phyloP scores from a whole-genome alignment of 2,113 vertebrate species.

The Epinephelus fuscoguttatus region DNA sequence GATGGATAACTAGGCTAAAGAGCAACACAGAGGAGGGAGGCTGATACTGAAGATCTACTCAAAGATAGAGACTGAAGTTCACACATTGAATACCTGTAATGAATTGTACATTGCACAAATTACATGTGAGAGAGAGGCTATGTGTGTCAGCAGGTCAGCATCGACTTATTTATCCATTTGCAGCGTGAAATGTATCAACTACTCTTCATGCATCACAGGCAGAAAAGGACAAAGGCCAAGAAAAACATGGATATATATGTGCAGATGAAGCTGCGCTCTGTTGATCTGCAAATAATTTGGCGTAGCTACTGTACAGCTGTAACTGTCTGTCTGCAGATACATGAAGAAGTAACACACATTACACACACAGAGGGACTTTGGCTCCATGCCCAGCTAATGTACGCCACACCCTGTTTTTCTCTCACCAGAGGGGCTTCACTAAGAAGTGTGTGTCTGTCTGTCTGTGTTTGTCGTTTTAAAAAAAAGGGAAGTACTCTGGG shows the following conservation, averaged over 20 bases:
- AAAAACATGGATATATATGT: not conserved
- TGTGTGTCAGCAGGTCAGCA: conserved; percentile 3
- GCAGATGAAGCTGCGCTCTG: conserved; percentile 18
- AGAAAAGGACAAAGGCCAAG: conserved; percentile 30
- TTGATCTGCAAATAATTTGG: conserved; percentile 47
- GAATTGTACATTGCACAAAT: conserved; percentile 10
- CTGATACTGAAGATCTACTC: conserved; percentile 30
- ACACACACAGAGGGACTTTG: conserved; percentile 39
- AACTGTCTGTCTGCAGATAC: conserved; percentile 47
- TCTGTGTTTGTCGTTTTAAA: conserved; percentile 24
- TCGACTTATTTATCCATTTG: conserved; percentile 13
- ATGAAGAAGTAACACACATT: conserved; percentile 51
- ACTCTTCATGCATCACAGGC: not conserved
- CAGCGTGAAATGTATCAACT: not conserved
- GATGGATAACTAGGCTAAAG: conserved; percentile 59
- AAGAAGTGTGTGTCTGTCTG: conserved; percentile 19
- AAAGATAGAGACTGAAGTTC: not conserved
- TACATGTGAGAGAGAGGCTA: not conserved
- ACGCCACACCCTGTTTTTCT: conserved; percentile 59
- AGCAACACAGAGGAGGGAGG: conserved; percentile 19
- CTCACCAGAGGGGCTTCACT: conserved; percentile 25
- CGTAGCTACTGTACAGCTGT: conserved; percentile 31
- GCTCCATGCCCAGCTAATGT: conserved; percentile 50
- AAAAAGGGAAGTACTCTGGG: conserved; percentile 31
- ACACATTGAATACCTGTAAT: not conserved